Base-by-base conservation (phyloP, 2,888 invertebrate species). In the Abscondita cerata region DNA sequence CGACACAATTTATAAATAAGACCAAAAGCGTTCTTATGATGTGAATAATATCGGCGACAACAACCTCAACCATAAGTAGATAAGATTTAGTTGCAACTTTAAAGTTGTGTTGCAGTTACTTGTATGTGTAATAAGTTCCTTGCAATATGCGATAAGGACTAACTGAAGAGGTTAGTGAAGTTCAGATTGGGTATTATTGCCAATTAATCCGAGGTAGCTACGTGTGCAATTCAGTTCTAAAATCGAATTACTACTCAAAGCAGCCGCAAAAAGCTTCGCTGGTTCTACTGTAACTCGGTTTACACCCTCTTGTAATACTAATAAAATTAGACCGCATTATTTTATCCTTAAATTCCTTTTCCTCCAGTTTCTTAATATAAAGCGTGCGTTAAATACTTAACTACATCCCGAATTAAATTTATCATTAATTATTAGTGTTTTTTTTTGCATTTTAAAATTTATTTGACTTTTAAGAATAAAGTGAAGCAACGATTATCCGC, bases 211-310 rank as follows among this genome's bases (percentile, higher is more conserved):
- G 56, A 59, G 52, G 59, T 55, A 63, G 55, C 55, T 59, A 59
- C 63, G 59, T 59, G 63, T 56, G 59, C 63, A 59, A 59, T 63
- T 63, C 59, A 59, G 52, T 63, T 59, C 60, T 60, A 19, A 60
- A 64, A 64, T 64, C 60, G 44, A 64, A 64, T 64, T 64, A 64
- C 60, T 50, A 56, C 57, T 60, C 64, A 64, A 60, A 64, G 64
- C 57, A 60, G 31, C 64, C 60, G 60, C 64, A 64, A 64, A 64
- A 64, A 64, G 57, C 64, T 41, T 15, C 25, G 36, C 33, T 50
- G 60, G 31, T 60, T 53, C 41, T 33, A 34, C 48, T 13, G 38
- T 62, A 62, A 62, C 53, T 59, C 62, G 53, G 54, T 62, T 54
- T 62, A 59, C 58, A 54, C 57, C 55, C 60, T 59, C 59, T 61